phyloP scores from a whole-genome alignment of 1,140 invertebrate species.

The Bombus waltoni region DNA sequence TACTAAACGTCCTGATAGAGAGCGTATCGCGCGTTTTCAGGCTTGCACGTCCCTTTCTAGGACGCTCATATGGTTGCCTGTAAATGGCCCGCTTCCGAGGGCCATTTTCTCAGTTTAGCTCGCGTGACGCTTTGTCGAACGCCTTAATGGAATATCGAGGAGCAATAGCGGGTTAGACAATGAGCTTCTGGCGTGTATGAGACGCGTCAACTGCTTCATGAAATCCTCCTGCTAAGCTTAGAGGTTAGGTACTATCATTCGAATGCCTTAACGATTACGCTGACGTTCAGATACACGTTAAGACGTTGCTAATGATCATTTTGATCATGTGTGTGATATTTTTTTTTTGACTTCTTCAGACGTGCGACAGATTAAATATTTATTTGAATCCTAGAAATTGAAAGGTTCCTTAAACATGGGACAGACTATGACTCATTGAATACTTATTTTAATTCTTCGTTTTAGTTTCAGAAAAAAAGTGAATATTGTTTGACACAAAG shows the following conservation, averaged over 20 bases:
- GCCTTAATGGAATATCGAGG: slow-evolving; percentile 2
- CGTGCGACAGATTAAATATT: too few relatives aligned
- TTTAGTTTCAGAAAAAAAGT: too few relatives aligned
- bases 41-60: neutral
- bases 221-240: neutral
- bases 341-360: too few relatives aligned
- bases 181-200: neutral
- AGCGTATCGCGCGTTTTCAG: slow-evolving; percentile 2
- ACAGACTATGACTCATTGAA: too few relatives aligned
- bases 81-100: neutral
- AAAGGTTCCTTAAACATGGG: too few relatives aligned
- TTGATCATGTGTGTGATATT: neutral
- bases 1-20: neutral
- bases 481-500: too few relatives aligned
- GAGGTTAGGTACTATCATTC: neutral
- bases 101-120: neutral
- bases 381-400: too few relatives aligned
- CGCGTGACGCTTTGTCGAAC: slow-evolving; percentile 11
- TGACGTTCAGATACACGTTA: neutral
- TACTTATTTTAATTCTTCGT: too few relatives aligned
- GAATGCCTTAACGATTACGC: neutral
- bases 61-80: neutral
- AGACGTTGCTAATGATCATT: neutral
- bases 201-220: neutral
- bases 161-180: neutral